Conservation (phyloP, 64 coral and sea anemone genomes). For the Porites lutea region DNA sequence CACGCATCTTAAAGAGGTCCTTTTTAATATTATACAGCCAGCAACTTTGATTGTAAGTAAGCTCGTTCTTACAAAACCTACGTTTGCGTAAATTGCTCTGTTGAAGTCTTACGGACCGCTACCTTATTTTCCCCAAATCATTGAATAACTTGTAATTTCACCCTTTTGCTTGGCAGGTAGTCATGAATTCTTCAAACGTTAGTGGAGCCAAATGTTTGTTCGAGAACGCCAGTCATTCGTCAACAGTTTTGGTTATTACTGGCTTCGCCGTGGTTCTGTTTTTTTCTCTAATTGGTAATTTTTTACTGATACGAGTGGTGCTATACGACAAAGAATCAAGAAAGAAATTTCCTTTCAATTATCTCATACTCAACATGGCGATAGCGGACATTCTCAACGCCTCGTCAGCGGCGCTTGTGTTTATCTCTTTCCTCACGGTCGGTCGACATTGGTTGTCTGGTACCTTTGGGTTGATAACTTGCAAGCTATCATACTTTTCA, state of each 20-base stretch:
- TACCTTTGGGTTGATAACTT: slow-evolving; percentile 57
- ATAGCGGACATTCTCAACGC: slow-evolving; percentile 80
- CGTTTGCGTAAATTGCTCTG: too few relatives aligned
- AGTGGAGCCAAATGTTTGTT: not conserved
- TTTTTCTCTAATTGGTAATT: slow-evolving; percentile 23
- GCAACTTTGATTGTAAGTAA: too few relatives aligned
- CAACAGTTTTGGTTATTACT: slow-evolving; percentile 18
- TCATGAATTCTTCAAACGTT: not conserved
- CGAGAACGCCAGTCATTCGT: slow-evolving; percentile 6
- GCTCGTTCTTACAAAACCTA: too few relatives aligned
- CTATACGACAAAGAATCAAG: slow-evolving; percentile 12
- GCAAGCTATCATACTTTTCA: slow-evolving; percentile 66
- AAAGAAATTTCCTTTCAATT: slow-evolving; percentile 71
- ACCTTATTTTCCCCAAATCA: not conserved
- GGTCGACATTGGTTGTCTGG: slow-evolving; percentile 60
- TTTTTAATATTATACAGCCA: not conserved
- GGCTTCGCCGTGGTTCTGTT: slow-evolving; percentile 1
- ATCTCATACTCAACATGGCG: slow-evolving; percentile 82
- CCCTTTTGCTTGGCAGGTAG: not conserved
- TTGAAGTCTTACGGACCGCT: too few relatives aligned
- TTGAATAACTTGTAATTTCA: not conserved
- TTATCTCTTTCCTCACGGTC: slow-evolving; percentile 35
- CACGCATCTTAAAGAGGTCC: not conserved
- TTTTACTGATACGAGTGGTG: not conserved
- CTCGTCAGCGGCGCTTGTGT: slow-evolving; percentile 29